Evolutionary conservation across 1,140 invertebrate species (phyloP), one percentile per base, ranked within the genome.

Genomic region (Cotesia chilonis): DNA sequence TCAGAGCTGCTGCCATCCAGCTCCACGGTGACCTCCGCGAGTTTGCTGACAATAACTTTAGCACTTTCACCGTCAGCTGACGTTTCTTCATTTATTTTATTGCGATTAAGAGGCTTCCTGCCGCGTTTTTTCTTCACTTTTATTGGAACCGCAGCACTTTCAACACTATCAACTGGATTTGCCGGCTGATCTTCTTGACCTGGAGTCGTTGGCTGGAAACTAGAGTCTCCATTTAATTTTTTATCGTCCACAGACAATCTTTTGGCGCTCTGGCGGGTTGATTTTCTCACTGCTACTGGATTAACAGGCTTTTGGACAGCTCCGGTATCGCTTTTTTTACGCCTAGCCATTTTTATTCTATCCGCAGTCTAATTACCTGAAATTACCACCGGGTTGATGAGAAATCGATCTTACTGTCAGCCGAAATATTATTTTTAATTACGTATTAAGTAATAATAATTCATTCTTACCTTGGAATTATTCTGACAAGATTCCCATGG

Each of bases 301-400:
- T 17, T 36, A 6, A 64, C 54, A 14, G 70, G 54, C 38, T 67
- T 66, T 3, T n/a, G 36, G 14, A 64, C 12, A 9, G 64, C 1
- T 12, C 17, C 28, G 1, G 52, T 55, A 47, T 71, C 70, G n/a
- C 47, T 67, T 57, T 72, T 72, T 60, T 36, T 72, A 28, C 70
- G 64, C 28, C 64, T 54, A 41, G 52, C 70, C 70, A 72, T 72
- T 59, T 38, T 68, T 10, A n/a, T 7, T 52, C 10, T 12, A 55
- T 41, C 28, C 20, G 4, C 28, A 57, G 9, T 4, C n/a, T 57
- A 17, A 14, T 7, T 14, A 37, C 38, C 63, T 41, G 63, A 9
- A 65, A 65, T 65, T n/a, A n/a, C 12, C 63, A 65, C 36, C 35
- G 0, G 5, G 5, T 35, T 12, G 7, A 28, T 61, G 10, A 61